Evolutionary conservation across 1,140 invertebrate genomes (phyloP).

Genomic region (Acromyrmex charruanus): DNA sequence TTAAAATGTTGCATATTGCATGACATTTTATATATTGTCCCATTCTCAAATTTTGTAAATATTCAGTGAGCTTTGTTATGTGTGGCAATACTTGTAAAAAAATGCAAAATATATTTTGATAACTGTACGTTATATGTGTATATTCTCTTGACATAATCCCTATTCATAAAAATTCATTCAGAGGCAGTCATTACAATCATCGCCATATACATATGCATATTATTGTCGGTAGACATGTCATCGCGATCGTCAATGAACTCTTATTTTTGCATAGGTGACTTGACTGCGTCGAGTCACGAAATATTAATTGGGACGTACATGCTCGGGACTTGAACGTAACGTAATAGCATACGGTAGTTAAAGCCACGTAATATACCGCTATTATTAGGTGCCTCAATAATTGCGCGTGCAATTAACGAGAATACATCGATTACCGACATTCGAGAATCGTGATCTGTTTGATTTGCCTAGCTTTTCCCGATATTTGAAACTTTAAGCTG

Average conservation of each 20-base stretch:
- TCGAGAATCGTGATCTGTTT: slow-evolving; percentile 42
- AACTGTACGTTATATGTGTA: neutral
- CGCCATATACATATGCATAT: neutral
- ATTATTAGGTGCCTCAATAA: slow-evolving; percentile 56
- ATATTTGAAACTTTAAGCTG: slow-evolving; percentile 41
- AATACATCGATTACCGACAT: slow-evolving; percentile 35
- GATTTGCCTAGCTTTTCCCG: neutral
- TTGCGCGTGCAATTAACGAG: slow-evolving; percentile 47
- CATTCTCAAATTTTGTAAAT: slow-evolving; percentile 21
- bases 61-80: slow-evolving; percentile 8
- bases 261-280: slow-evolving; percentile 10
- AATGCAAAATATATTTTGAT: slow-evolving; percentile 43
- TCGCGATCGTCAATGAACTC: slow-evolving; percentile 16
- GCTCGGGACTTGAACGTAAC: slow-evolving; percentile 33
- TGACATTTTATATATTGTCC: slow-evolving; percentile 15
- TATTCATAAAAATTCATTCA: neutral
- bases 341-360: slow-evolving; percentile 2
- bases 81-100: slow-evolving; percentile 3
- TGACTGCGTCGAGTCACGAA: slow-evolving; percentile 51
- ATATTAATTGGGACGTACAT: slow-evolving; percentile 56
- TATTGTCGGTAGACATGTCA: neutral
- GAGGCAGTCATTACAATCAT: neutral
- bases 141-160: slow-evolving; percentile 10
- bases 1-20: slow-evolving; percentile 37
- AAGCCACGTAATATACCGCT: slow-evolving; percentile 27